Percentiles rank a stretch among this genome's conserved stretches.
These are phyloP conservation scores for Standfussiana lucernea DNA, from an alignment of 2,888 invertebrate species.

Conservation along the genomic window DNA sequence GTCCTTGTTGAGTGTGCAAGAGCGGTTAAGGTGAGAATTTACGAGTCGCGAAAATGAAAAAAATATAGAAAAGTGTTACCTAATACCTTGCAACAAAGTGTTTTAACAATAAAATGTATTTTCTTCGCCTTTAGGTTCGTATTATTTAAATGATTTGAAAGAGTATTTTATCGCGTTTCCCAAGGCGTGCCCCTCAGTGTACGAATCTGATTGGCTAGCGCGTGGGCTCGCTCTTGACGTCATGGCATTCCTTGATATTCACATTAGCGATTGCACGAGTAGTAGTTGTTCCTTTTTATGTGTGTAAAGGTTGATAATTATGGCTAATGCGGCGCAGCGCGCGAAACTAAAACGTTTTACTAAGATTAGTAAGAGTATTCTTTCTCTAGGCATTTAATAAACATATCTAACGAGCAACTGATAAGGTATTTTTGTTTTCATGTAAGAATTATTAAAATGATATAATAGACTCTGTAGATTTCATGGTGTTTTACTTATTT, in stretches of 20 bases:
- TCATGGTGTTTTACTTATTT: not conserved
- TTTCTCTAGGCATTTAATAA: slow-evolving; percentile 5
- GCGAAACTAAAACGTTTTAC: slow-evolving; percentile 23
- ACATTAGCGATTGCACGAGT: slow-evolving; percentile 83
- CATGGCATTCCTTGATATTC: slow-evolving; percentile 87
- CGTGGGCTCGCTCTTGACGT: slow-evolving; percentile 90
- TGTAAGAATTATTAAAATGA: not conserved
- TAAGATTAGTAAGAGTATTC: slow-evolving; percentile 14
- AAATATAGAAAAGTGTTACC: slow-evolving; percentile 19
- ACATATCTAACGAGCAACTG: not conserved
- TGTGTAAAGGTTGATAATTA: slow-evolving; percentile 52
- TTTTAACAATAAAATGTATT: slow-evolving; percentile 20
- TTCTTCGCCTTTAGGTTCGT: slow-evolving; percentile 14
- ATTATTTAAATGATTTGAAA: slow-evolving; percentile 37
- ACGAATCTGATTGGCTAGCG: slow-evolving; percentile 88
- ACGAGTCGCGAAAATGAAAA: slow-evolving; percentile 20
- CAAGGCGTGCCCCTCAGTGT: slow-evolving; percentile 91
- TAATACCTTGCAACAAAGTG: slow-evolving; percentile 3
- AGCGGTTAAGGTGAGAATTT: slow-evolving; percentile 67
- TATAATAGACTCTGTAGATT: not conserved
- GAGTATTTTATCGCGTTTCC: slow-evolving; percentile 78
- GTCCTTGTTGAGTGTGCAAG: slow-evolving; percentile 64
- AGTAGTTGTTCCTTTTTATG: slow-evolving; percentile 63
- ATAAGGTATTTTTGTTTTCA: not conserved
- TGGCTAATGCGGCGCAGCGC: slow-evolving; percentile 19